A percentile compares a stretch with the other conserved stretches of the same genome.
These are phyloP conservation scores for Solenopsis fugax DNA, from an alignment of 1,140 invertebrate genomes.

Conservation along the genomic window DNA sequence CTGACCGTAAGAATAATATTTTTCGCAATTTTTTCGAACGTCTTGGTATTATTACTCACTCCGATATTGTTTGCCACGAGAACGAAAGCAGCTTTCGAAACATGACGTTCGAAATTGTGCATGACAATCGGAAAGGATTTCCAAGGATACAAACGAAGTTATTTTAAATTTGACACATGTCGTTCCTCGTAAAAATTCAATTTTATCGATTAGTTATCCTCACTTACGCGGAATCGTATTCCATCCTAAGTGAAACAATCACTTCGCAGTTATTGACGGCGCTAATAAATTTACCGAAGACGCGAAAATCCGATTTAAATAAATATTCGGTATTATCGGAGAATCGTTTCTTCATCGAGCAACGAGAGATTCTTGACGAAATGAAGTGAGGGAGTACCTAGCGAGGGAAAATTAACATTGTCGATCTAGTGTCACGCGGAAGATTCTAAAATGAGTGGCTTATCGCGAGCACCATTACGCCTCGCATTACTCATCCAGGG, in stretches of 20 bases:
- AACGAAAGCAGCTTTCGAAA: slow-evolving; percentile 2
- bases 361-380: neutral
- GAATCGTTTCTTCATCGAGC: neutral
- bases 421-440: slow-evolving; percentile 35
- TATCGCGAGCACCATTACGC: slow-evolving; percentile 41
- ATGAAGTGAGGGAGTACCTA: neutral
- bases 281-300: neutral
- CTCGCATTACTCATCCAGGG: slow-evolving; percentile 43
- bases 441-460: slow-evolving; percentile 22
- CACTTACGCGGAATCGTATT: neutral
- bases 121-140: slow-evolving; percentile 27
- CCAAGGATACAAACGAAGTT: slow-evolving; percentile 13
- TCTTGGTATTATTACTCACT: neutral
- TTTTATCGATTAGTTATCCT: slow-evolving; percentile 9
- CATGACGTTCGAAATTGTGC: slow-evolving; percentile 12
- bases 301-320: neutral
- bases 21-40: neutral
- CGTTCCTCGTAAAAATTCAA: slow-evolving; percentile 18
- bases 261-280: neutral
- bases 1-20: neutral
- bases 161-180: slow-evolving; percentile 40
- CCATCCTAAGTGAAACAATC: neutral
- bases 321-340: neutral
- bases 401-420: slow-evolving; percentile 37
- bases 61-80: slow-evolving; percentile 19